Evolutionary conservation across 2,888 invertebrate species (phyloP), one percentile per base, ranked within the genome.

Genomic region (Protophormia terraenovae): DNA sequence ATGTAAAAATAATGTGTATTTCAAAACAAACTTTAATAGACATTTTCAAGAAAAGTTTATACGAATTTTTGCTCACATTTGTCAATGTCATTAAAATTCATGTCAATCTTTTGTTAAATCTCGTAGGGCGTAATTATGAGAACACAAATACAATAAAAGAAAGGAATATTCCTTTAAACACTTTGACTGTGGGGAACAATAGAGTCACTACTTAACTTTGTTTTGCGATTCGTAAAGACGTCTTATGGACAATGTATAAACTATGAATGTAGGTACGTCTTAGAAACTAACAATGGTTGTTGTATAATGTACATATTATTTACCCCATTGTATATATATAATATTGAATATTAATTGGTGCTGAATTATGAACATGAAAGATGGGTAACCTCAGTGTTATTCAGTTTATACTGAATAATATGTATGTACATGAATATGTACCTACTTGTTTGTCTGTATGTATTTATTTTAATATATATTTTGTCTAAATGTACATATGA

Each of bases 281-380:
- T n/a, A 16, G 53, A 55, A 71, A 38, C 6, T 7, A 50, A 22
- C 38, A 55, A 24, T 55, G 14, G 19, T 27, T 41, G 27, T 58
- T 60, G 41, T 32, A 32, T 1, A 32, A n/a, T n/a, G n/a, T 32
- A 32, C 32, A 2, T 32, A 32, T 32, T 50, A 62, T 50, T 47
- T 35, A 24, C 45, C 55, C 22, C n/a, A 32, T 58, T 67, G 14
- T 32, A 47, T 50, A 27, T 32, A 35, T 24, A 47, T 60, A 47
- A 60, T 38, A 69, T 50, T 60, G 35, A 69, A 78, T 35, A 7
- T 32, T 67, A 77, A 66, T 77, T 78, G 58, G 24, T 47, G 27
- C 16, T 3, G 60, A 60, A 10, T 58, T 50, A 19, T 8, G 14
- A 35, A 8, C n/a, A 29, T n/a, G 29, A 35, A 38, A 55, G 47